Base-by-base conservation (phyloP, 1,140 invertebrate genomes). In the Dendroctonus valens region DNA sequence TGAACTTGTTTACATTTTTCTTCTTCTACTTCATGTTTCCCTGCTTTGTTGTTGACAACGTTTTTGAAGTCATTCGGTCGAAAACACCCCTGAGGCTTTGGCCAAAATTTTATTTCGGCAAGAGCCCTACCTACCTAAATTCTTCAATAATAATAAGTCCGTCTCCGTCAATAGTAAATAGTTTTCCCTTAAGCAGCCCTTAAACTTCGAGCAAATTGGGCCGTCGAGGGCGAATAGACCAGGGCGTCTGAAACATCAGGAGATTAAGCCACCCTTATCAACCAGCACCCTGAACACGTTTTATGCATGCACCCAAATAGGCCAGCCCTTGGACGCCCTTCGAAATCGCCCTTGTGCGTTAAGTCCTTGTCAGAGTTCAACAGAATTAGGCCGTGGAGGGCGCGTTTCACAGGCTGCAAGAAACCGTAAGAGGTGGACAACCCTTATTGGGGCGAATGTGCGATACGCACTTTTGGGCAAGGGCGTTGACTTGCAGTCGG, bases 11-110 rank as follows among this genome's bases (percentile, higher is more conserved):
- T 60, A 60, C 58, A 40, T 60, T 60, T 60, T 42, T 50, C 58
- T 37, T 60, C 44, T 60, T 48, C 39, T 5, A 7, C 14, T 11
- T 60, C 39, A 60, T 60, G 58, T 40, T 39, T 39, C 26, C 58
- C 58, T 60, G 58, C 14, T 60, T n/a, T 26, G 44, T 50, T 60
- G 58, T 60, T 60, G 58, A 60, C 58, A 50, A 49, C 48, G 46
- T 38, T 60, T 60, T 60, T 50, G 44, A 60, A 60, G n/a, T 59
- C 37, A 40, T 59, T 26, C 46, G 55, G 14, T 42, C 40, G 55
- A 59, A 15, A 59, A 59, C n/a, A 14, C n/a, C 55, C 55, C 7
- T 26, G 14, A 5, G 26, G 53, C 11, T 2, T 52, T 52, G 15
- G 50, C 11, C 50, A n/a, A 4, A 8, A 3, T 3, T n/a, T 52